Evolutionary conservation across 1,140 invertebrate genomes (phyloP).

Genomic region (Drosophila ercepeae): DNA sequence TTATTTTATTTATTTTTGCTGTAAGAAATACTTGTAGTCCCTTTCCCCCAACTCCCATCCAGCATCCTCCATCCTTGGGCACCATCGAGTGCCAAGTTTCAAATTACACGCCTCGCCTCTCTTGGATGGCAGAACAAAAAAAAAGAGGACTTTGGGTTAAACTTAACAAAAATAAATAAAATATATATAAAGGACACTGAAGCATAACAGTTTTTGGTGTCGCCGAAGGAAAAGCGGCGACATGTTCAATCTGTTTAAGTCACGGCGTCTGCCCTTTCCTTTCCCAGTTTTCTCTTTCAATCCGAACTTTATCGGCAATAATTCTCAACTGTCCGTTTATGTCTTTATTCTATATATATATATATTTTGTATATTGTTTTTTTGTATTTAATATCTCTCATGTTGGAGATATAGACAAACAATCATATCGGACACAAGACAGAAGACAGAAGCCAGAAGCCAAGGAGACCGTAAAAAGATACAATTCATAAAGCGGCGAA

Average conservation of each 20-base stretch:
- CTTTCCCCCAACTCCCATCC: conserved; percentile 1
- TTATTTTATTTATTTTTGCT: not conserved
- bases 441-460: conserved; percentile 26
- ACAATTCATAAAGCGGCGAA: conserved; percentile 73
- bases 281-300: conserved; percentile 15
- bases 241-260: conserved; percentile 72
- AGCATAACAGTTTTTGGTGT: conserved; percentile 57
- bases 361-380: conserved; percentile 27
- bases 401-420: conserved; percentile 51
- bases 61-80: not conserved
- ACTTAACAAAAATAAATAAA: conserved; percentile 57
- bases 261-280: conserved; percentile 49
- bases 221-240: conserved; percentile 36
- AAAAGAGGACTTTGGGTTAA: conserved; percentile 2
- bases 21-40: not conserved
- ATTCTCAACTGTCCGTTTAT: conserved; percentile 76
- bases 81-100: conserved; percentile 65
- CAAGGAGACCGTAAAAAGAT: conserved; percentile 57
- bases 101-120: conserved; percentile 72
- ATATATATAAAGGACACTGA: conserved; percentile 61
- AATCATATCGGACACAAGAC: conserved; percentile 62
- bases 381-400: conserved; percentile 49
- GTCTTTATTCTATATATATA: conserved; percentile 49
- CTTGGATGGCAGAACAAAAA: too few relatives aligned
- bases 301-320: conserved; percentile 53